Conservation (phyloP, 1,140 invertebrate genomes). For the Drosophila nigrodunni region DNA sequence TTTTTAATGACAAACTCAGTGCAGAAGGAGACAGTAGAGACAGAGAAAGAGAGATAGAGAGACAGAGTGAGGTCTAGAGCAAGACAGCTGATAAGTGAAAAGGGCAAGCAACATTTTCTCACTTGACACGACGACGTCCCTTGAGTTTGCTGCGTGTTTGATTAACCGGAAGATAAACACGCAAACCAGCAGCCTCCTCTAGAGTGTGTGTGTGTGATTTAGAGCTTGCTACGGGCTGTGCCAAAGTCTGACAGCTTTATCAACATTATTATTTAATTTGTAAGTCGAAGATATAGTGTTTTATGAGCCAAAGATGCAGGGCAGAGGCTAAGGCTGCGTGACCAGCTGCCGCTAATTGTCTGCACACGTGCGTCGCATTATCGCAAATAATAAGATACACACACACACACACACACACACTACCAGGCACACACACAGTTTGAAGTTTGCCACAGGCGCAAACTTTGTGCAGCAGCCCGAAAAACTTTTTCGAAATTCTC, state of each 20-base stretch:
- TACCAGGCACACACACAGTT: not conserved
- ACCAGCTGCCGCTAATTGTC: conserved; percentile 68
- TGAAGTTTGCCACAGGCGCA: conserved; percentile 6
- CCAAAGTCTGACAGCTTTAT: conserved; percentile 61
- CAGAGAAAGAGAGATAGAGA: not conserved
- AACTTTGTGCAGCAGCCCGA: conserved; percentile 11
- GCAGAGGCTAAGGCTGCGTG: conserved; percentile 48
- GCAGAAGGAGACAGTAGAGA: conserved; percentile 13
- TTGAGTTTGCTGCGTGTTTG: conserved; percentile 76
- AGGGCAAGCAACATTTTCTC: conserved; percentile 30
- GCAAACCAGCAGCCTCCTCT: conserved; percentile 55
- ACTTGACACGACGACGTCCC: conserved; percentile 57
- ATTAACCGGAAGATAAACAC: conserved; percentile 83
- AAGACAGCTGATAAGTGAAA: not conserved
- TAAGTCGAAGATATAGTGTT: conserved; percentile 41
- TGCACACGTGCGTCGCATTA: conserved; percentile 55
- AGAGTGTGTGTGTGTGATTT: conserved; percentile 13
- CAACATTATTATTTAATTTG: conserved; percentile 82
- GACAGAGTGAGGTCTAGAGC: not conserved
- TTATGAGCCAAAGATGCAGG: conserved; percentile 38
- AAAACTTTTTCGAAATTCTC: conserved; percentile 38
- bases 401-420: conserved; percentile 6
- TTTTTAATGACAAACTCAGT: conserved; percentile 74
- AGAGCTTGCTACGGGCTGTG: not conserved
- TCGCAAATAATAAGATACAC: conserved; percentile 41